Percentiles rank a stretch among this genome's conserved stretches.
Evolutionary conservation across 1,140 invertebrate species (phyloP).

Genomic region (Penaeus indicus): DNA sequence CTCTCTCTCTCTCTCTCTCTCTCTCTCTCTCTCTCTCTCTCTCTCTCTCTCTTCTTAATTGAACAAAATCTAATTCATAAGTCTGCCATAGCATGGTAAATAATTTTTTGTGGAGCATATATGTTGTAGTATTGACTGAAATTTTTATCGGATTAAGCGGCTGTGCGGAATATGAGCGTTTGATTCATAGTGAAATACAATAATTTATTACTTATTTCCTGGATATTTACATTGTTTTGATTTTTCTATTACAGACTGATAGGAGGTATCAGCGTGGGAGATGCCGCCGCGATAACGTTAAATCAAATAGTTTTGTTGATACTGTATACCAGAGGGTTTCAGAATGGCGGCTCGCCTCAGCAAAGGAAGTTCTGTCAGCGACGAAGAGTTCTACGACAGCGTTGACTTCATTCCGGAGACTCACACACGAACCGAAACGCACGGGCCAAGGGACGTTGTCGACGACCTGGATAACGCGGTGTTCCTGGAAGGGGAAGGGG

Average conservation of each 20-base stretch:
- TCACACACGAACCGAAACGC: background rate
- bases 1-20: background rate
- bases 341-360: background rate
- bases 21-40: too few relatives aligned
- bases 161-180: too few relatives aligned
- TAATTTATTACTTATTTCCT: too few relatives aligned
- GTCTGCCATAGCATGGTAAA: background rate
- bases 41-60: background rate
- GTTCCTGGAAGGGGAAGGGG: background rate
- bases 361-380: background rate
- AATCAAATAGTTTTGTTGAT: background rate
- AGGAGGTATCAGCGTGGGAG: too few relatives aligned
- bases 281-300: too few relatives aligned
- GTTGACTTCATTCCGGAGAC: background rate
- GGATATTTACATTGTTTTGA: too few relatives aligned
- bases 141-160: too few relatives aligned
- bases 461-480: background rate
- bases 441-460: background rate
- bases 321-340: background rate
- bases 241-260: too few relatives aligned
- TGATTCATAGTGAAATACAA: too few relatives aligned
- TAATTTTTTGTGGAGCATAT: background rate
- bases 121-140: background rate
- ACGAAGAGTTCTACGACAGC: slow-evolving; percentile 17
- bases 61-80: background rate